Evolutionary conservation across 2,888 invertebrate genomes (phyloP).

Genomic region (Caenorhabditis sp.): DNA sequence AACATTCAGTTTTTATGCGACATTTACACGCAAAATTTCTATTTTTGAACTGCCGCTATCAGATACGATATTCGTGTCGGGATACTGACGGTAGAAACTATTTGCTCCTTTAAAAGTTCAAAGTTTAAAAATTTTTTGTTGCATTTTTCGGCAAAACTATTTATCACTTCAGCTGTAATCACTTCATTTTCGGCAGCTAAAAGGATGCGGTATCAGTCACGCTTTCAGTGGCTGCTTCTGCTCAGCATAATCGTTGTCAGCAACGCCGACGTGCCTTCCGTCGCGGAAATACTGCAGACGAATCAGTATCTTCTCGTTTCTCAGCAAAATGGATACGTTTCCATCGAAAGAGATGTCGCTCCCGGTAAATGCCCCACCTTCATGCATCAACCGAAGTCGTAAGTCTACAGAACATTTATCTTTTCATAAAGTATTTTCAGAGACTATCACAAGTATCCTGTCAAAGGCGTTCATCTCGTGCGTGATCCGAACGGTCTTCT

Average conservation of each 20-base stretch:
- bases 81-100: not conserved
- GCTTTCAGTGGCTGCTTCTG: not conserved
- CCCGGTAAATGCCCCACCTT: slow-evolving; percentile 25
- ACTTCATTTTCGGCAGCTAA: not conserved
- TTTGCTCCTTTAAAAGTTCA: slow-evolving; percentile 9
- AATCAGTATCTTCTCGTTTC: slow-evolving; percentile 46
- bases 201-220: not conserved
- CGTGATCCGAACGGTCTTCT: slow-evolving; percentile 8
- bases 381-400: slow-evolving; percentile 4
- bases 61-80: slow-evolving; percentile 10
- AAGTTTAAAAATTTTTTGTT: not conserved
- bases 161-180: not conserved
- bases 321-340: slow-evolving; percentile 15
- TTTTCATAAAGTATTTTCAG: too few relatives aligned
- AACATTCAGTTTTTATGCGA: too few relatives aligned
- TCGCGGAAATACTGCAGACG: slow-evolving; percentile 34
- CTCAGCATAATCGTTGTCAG: not conserved
- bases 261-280: slow-evolving; percentile 4
- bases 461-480: slow-evolving; percentile 22
- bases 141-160: not conserved
- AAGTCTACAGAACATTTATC: slow-evolving; percentile 10
- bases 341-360: slow-evolving; percentile 9
- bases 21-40: not conserved
- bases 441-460: too few relatives aligned
- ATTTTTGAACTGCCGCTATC: not conserved